Conservation (phyloP, 2,113 vertebrate genomes). For the Chamaetylas fuelleborni region DNA sequence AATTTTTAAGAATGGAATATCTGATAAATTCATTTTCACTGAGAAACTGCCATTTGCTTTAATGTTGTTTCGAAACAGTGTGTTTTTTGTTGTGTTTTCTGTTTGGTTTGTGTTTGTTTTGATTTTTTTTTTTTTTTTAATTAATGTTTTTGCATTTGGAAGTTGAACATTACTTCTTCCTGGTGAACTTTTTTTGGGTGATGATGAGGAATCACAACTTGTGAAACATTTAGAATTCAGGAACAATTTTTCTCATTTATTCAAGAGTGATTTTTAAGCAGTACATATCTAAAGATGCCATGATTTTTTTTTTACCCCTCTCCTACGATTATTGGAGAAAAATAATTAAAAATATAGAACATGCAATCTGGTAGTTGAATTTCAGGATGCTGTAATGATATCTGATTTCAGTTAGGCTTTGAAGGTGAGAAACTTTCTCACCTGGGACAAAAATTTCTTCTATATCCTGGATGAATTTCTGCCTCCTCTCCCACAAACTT, state of each 20-base stretch:
- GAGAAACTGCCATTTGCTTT: background rate
- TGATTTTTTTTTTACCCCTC: background rate
- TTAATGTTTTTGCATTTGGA: rapidly evolving
- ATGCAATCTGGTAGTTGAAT: background rate
- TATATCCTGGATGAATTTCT: background rate
- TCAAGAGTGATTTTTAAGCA: background rate
- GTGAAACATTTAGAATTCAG: background rate
- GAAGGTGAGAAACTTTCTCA: background rate
- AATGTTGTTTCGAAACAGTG: background rate
- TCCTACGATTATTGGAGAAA: background rate
- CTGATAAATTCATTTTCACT: background rate
- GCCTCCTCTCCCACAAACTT: background rate
- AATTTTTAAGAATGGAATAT: background rate
- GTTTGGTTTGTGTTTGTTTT: too few species aligned
- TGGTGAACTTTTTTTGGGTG: background rate
- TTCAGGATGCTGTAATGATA: background rate
- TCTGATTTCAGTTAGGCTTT: background rate
- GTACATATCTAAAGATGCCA: background rate
- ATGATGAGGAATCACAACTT: background rate
- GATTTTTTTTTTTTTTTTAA: too few species aligned
- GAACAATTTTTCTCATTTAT: background rate
- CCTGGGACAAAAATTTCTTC: background rate
- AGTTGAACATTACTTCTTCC: background rate
- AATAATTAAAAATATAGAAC: background rate
- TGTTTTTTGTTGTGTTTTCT: rapidly evolving